phyloP scores from a whole-genome alignment of 2,888 invertebrate species.

The Euclidia mi region DNA sequence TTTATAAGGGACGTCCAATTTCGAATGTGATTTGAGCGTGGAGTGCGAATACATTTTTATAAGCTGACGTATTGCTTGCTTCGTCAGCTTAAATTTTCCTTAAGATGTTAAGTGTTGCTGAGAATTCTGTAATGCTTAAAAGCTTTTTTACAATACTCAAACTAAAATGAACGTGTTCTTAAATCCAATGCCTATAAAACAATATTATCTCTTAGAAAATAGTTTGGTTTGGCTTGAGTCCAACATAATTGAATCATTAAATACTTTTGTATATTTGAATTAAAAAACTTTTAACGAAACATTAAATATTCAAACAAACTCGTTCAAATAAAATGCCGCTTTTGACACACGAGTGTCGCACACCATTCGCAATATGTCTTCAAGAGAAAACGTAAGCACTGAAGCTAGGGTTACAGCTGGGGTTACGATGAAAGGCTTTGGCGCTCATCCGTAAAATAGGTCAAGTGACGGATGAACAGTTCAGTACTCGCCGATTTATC shows the following conservation, averaged over 20 bases:
- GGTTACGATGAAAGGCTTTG: conserved; percentile 54
- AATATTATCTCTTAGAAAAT: no score
- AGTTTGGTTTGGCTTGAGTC: no score
- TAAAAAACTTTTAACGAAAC: background rate
- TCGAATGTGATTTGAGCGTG: conserved; percentile 2
- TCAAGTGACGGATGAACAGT: conserved; percentile 64
- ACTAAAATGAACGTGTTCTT: no score
- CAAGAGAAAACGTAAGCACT: conserved; percentile 29
- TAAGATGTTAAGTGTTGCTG: no score
- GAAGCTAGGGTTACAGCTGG: conserved; percentile 40
- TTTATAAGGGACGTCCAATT: conserved; percentile 27
- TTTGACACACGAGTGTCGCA: conserved; percentile 9
- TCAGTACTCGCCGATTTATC: conserved; percentile 58
- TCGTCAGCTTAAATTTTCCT: no score
- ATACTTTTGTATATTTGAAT: no score
- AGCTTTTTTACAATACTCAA: no score
- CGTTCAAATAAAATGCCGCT: conserved; percentile 5
- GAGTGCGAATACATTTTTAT: background rate
- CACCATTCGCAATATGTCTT: conserved; percentile 17
- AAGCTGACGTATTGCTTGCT: no score
- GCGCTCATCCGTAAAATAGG: conserved; percentile 62
- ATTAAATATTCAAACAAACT: background rate
- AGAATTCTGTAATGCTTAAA: no score
- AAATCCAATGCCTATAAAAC: no score
- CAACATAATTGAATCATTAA: no score